Evolutionary conservation across 2,797 vertebrate species (phyloP).

Genomic region (Alfaro cultratus): DNA sequence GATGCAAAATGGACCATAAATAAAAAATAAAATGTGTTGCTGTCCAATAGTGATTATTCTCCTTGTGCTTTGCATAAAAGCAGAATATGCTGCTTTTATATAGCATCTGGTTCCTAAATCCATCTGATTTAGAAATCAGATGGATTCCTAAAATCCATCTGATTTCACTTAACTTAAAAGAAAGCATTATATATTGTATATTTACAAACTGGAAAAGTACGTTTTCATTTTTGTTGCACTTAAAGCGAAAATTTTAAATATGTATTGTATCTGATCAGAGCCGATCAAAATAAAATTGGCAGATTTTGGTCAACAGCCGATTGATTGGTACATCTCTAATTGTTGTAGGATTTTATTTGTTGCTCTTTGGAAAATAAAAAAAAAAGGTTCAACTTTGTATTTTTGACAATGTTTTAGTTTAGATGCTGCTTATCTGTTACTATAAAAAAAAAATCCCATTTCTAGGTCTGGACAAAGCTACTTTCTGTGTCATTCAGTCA

Average conservation of each 20-base stretch:
- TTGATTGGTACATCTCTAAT: background rate
- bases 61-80: background rate
- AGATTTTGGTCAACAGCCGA: background rate
- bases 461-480: constrained; percentile 39
- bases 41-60: background rate
- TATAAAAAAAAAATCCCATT: background rate
- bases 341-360: background rate
- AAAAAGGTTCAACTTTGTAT: background rate
- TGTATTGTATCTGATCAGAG: background rate
- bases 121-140: no score
- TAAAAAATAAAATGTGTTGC: background rate
- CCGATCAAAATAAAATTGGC: background rate
- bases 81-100: no score
- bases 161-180: background rate
- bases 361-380: background rate
- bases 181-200: background rate
- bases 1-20: background rate
- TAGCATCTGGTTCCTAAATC: no score
- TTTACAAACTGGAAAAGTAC: background rate
- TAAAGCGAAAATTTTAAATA: background rate
- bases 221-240: background rate
- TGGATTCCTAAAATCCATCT: background rate
- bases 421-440: background rate
- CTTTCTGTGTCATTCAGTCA: constrained; percentile 17
- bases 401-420: background rate